Evolutionary conservation across 2,888 invertebrate genomes (phyloP).

Genomic region (Polyommatus icarus): DNA sequence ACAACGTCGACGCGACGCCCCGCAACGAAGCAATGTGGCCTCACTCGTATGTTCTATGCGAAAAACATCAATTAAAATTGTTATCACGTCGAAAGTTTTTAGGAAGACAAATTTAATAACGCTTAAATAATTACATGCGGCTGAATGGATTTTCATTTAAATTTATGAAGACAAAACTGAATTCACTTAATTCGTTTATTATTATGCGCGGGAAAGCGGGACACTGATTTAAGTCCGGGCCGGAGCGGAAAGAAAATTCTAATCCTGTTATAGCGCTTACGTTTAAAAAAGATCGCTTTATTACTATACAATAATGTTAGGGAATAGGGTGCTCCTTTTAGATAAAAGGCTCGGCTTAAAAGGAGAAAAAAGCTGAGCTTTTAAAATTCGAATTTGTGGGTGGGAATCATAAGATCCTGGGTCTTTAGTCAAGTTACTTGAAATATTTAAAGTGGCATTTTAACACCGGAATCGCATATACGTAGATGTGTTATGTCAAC

Average conservation of each 20-base stretch:
- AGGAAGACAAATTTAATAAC: neutral
- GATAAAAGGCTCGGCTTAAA: neutral
- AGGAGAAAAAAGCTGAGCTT: neutral
- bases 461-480: too few relatives aligned
- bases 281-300: constrained; percentile 7
- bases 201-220: constrained; percentile 9
- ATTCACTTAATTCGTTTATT: constrained; percentile 21
- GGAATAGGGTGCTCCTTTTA: neutral
- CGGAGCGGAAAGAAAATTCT: constrained; percentile 10
- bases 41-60: neutral
- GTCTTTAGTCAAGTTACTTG: neutral
- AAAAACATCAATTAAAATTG: neutral
- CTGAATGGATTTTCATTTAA: constrained; percentile 1
- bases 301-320: neutral
- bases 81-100: neutral
- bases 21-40: too few relatives aligned
- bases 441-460: too few relatives aligned
- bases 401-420: neutral
- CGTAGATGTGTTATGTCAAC: too few relatives aligned
- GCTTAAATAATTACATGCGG: neutral
- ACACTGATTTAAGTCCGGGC: constrained; percentile 4
- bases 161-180: neutral
- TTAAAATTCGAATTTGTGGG: neutral
- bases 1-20: too few relatives aligned
- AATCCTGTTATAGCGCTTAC: constrained; percentile 5